Evolutionary conservation across 2,113 vertebrate species (phyloP).

Genomic region (Marcusenius ussheri): DNA sequence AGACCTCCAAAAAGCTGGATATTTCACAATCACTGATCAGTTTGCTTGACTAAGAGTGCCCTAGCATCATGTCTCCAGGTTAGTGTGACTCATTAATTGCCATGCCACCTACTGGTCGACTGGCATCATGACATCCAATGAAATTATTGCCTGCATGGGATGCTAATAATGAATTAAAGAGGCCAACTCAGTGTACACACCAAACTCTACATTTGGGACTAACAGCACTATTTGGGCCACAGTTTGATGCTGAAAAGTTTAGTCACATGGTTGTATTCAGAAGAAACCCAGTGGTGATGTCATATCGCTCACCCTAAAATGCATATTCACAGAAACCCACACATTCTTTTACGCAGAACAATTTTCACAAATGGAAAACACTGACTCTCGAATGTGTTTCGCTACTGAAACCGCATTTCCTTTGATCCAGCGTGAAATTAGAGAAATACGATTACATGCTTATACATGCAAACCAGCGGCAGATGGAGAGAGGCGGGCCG

Average conservation of each 20-base stretch:
- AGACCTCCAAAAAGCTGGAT: not conserved
- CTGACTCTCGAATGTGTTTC: not conserved
- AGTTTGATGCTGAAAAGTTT: not conserved
- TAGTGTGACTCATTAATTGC: not conserved
- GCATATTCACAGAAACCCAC: not conserved
- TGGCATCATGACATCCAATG: not conserved
- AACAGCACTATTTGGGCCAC: not conserved
- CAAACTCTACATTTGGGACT: not conserved
- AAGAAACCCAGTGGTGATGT: not conserved
- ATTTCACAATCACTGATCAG: not conserved
- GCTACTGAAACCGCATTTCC: not conserved
- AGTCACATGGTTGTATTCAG: not conserved
- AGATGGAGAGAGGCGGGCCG: not conserved
- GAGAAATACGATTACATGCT: slow-evolving; percentile 13
- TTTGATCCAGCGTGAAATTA: slow-evolving; percentile 17
- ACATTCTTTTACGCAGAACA: not conserved
- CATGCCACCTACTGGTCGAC: not conserved
- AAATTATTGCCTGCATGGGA: not conserved
- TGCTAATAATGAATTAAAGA: not conserved
- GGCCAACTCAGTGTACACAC: not conserved
- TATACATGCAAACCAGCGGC: not conserved
- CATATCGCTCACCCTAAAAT: not conserved
- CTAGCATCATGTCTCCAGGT: not conserved
- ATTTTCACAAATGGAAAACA: slow-evolving; percentile 16
- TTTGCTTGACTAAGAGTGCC: not conserved